Evolutionary conservation across 1,140 invertebrate genomes (phyloP).

Genomic region (Orussus abietinus): DNA sequence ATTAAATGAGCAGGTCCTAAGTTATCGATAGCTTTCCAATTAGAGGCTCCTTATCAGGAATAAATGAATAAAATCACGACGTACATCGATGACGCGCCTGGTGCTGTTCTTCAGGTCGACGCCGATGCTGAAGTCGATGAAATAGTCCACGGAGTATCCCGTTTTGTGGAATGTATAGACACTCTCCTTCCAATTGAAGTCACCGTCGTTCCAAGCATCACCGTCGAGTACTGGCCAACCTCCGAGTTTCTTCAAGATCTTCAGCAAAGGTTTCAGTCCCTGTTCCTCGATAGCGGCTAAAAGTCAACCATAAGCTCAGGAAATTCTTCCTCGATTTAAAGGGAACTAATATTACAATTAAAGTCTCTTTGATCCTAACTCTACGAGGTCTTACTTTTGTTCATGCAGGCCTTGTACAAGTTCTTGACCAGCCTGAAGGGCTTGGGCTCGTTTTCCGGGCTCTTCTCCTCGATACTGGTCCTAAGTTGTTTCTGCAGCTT

Average conservation of each 20-base stretch:
- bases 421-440: slow-evolving; percentile 74
- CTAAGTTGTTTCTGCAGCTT: slow-evolving; percentile 75
- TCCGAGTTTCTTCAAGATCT: slow-evolving; percentile 72
- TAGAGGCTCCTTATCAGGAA: slow-evolving; percentile 2
- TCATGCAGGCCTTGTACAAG: slow-evolving; percentile 81
- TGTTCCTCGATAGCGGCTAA: slow-evolving; percentile 68
- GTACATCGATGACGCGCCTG: slow-evolving; percentile 80
- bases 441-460: slow-evolving; percentile 61
- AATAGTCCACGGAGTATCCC: slow-evolving; percentile 87
- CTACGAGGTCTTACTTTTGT: slow-evolving; percentile 64
- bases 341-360: slow-evolving; percentile 7
- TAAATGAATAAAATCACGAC: slow-evolving; percentile 35
- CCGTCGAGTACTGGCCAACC: slow-evolving; percentile 88
- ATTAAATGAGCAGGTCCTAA: too few relatives aligned
- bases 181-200: slow-evolving; percentile 77
- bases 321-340: too few relatives aligned
- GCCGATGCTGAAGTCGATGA: slow-evolving; percentile 87
- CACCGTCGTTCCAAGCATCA: slow-evolving; percentile 66
- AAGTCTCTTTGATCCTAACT: slow-evolving; percentile 25
- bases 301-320: too few relatives aligned
- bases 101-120: slow-evolving; percentile 91
- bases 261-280: slow-evolving; percentile 66
- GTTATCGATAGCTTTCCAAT: too few relatives aligned
- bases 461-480: slow-evolving; percentile 67
- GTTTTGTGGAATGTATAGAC: slow-evolving; percentile 73